These are phyloP conservation scores for Dermochelys coriacea DNA, from an alignment of 2,797 vertebrate genomes.

Conservation along the genomic window DNA sequence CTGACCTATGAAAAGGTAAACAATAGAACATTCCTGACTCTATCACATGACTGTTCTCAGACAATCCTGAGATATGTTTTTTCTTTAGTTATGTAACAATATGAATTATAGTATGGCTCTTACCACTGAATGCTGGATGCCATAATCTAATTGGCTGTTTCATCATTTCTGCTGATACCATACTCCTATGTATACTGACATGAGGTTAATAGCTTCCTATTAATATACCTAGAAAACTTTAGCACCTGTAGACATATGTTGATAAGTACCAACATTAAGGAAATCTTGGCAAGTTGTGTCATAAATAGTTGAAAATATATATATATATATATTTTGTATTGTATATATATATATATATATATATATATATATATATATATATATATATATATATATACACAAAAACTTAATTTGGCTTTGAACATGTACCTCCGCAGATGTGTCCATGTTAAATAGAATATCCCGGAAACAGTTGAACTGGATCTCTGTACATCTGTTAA, in stretches of 20 bases:
- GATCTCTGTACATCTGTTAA: not conserved
- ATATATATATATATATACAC: not conserved
- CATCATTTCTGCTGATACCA: not conserved
- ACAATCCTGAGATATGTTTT: not conserved
- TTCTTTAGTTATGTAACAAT: not conserved
- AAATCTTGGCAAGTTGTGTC: not conserved
- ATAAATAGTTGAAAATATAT: not conserved
- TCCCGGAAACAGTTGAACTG: conserved; percentile 1
- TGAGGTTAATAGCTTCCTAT: not conserved
- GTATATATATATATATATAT: not conserved
- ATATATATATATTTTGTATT: too few species aligned
- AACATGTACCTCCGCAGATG: not conserved
- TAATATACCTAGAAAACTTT: not conserved
- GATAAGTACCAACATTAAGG: not conserved
- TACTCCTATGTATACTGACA: not conserved
- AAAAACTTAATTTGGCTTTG: too few species aligned
- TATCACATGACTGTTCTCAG: conserved; percentile 8
- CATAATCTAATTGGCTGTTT: not conserved
- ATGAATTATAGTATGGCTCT: not conserved
- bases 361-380: not conserved
- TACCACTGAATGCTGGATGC: not conserved
- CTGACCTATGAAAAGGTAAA: not conserved
- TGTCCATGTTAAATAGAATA: not conserved
- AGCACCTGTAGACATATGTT: not conserved
- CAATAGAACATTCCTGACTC: conserved; percentile 18